A percentile compares a stretch with the other conserved stretches of the same genome.
phyloP scores from a whole-genome alignment of 1,140 invertebrate species.

The Lepeophtheirus salmonis region DNA sequence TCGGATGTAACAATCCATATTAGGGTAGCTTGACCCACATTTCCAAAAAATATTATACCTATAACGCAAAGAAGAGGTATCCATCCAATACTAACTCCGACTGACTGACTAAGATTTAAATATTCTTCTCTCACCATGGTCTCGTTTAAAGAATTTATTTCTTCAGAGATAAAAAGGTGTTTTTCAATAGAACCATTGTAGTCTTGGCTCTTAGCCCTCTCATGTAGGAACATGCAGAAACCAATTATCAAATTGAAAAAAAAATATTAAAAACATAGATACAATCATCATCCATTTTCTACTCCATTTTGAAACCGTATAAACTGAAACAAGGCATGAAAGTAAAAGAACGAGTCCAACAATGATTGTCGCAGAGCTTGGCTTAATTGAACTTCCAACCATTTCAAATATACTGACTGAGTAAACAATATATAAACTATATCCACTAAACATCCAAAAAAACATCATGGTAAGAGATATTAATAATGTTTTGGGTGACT shows the following conservation, averaged over 20 bases:
- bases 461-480: constrained; percentile 73
- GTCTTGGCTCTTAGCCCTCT: not conserved
- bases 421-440: constrained; percentile 83
- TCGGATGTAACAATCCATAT: constrained; percentile 36
- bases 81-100: constrained; percentile 1
- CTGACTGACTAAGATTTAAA: not conserved
- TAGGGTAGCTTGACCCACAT: constrained; percentile 13
- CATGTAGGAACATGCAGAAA: not conserved
- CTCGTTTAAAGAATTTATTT: not conserved
- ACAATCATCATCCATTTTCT: constrained; percentile 57
- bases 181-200: not conserved
- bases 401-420: constrained; percentile 57
- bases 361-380: constrained; percentile 43
- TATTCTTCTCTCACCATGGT: not conserved
- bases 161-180: not conserved
- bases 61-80: constrained; percentile 9
- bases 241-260: constrained; percentile 5
- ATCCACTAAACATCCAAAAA: constrained; percentile 79
- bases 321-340: constrained; percentile 62
- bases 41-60: constrained; percentile 12
- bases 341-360: constrained; percentile 70
- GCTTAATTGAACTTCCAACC: constrained; percentile 45
- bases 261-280: constrained; percentile 8
- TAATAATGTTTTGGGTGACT: constrained; percentile 39
- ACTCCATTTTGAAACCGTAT: constrained; percentile 59